Evolutionary conservation across 2,888 invertebrate species (phyloP).

Genomic region (Mimumesa dahlbomi): DNA sequence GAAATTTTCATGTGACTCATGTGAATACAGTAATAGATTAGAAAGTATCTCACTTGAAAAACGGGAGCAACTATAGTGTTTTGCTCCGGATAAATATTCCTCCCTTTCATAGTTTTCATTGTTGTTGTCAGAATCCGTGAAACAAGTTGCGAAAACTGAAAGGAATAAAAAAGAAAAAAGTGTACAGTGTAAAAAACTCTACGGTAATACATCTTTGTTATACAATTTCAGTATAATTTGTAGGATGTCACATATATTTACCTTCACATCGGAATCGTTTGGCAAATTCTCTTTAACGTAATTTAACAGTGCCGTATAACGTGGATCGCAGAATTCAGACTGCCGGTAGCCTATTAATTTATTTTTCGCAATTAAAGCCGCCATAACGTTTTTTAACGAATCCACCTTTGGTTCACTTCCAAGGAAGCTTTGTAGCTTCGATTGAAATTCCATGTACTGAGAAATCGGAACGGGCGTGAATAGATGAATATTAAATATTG

Average conservation of each 20-base stretch:
- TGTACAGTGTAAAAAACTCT: no score
- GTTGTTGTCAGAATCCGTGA: slow-evolving; percentile 57
- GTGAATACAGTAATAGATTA: no score
- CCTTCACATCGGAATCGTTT: slow-evolving; percentile 67
- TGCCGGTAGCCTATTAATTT: slow-evolving; percentile 67
- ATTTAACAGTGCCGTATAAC: slow-evolving; percentile 65
- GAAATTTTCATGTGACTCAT: no score
- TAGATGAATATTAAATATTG: neutral
- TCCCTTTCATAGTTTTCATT: slow-evolving; percentile 54
- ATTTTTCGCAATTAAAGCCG: slow-evolving; percentile 55
- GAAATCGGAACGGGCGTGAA: neutral
- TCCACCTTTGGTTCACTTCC: slow-evolving; percentile 68
- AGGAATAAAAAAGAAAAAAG: slow-evolving; percentile 1
- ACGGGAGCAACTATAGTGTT: slow-evolving; percentile 69
- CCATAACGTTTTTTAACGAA: slow-evolving; percentile 60
- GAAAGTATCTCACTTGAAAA: slow-evolving; percentile 64
- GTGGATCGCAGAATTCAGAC: slow-evolving; percentile 63
- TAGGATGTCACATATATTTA: no score
- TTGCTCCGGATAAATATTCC: slow-evolving; percentile 66
- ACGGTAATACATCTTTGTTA: no score
- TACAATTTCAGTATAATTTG: no score
- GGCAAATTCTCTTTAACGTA: slow-evolving; percentile 65
- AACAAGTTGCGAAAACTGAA: slow-evolving; percentile 67
- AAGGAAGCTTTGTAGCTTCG: slow-evolving; percentile 60
- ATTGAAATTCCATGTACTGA: slow-evolving; percentile 71